Evolutionary conservation across 2,888 invertebrate genomes (phyloP).

Genomic region (Xanthorhoe spadicearia): DNA sequence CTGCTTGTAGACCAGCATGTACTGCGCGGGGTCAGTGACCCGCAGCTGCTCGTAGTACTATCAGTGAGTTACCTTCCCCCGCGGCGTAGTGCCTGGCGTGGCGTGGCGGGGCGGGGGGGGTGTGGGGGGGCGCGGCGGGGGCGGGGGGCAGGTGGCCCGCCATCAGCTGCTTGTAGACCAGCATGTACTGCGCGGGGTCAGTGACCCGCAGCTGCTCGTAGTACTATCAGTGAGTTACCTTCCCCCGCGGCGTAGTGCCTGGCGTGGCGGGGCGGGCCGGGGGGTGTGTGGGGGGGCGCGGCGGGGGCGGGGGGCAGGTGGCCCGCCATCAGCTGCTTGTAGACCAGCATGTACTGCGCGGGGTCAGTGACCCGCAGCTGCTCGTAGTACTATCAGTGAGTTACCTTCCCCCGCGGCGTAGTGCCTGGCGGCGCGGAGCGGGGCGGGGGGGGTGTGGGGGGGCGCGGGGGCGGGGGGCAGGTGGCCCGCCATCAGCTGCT

Average conservation of each 20-base stretch:
- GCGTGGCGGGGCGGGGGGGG: constrained; percentile 25
- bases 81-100: constrained; percentile 31
- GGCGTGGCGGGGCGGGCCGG: too few relatives aligned
- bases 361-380: constrained; percentile 91
- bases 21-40: constrained; percentile 90
- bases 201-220: constrained; percentile 90
- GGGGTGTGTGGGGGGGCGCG: too few relatives aligned
- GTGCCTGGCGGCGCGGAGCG: constrained; percentile 31
- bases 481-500: constrained; percentile 85
- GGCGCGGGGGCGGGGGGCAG: constrained; percentile 15
- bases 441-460: constrained; percentile 14
- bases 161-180: constrained; percentile 90
- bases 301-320: constrained; percentile 17
- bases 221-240: too few relatives aligned
- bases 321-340: constrained; percentile 87
- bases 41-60: constrained; percentile 92
- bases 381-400: constrained; percentile 92
- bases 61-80: constrained; percentile 58
- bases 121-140: background rate
- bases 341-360: constrained; percentile 91
- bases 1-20: constrained; percentile 91
- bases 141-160: constrained; percentile 42
- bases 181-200: constrained; percentile 92
- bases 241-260: constrained; percentile 42
- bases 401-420: constrained; percentile 51